Percentiles rank a stretch among this genome's conserved stretches.
These are phyloP conservation scores for Oryzias sinensis DNA, from an alignment of 2,797 vertebrate species.

Conservation along the genomic window DNA sequence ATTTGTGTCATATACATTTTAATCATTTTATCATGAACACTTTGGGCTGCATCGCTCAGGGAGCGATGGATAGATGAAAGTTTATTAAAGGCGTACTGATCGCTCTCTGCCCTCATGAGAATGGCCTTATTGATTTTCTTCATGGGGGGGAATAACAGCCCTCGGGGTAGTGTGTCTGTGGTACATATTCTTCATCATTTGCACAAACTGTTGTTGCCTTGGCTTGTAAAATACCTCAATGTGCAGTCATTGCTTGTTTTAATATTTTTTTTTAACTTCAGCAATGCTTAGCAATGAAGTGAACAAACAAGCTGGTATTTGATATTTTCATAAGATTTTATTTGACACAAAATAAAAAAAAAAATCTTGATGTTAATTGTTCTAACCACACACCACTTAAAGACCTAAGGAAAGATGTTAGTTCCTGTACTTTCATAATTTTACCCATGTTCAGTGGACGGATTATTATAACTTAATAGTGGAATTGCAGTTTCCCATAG, in stretches of 20 bases:
- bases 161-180: conserved; percentile 38
- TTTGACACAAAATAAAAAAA: too few relatives aligned
- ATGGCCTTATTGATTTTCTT: conserved; percentile 76
- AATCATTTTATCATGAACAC: conserved; percentile 68
- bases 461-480: too few relatives aligned
- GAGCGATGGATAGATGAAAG: conserved; percentile 66
- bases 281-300: too few relatives aligned
- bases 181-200: conserved; percentile 53
- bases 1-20: conserved; percentile 69
- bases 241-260: conserved; percentile 16
- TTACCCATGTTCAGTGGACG: too few relatives aligned
- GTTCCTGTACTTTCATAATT: too few relatives aligned
- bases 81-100: conserved; percentile 78
- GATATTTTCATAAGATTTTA: too few relatives aligned
- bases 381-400: too few relatives aligned
- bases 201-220: conserved; percentile 40
- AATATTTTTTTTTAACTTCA: too few relatives aligned
- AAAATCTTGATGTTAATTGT: too few relatives aligned
- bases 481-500: too few relatives aligned
- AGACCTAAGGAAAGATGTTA: too few relatives aligned
- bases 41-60: conserved; percentile 39
- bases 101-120: conserved; percentile 69
- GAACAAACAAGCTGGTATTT: too few relatives aligned
- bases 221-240: conserved; percentile 22
- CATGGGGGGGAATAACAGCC: conserved; percentile 48